Base-by-base conservation (phyloP, 2,888 invertebrate genomes). In the Deilephila elpenor region DNA sequence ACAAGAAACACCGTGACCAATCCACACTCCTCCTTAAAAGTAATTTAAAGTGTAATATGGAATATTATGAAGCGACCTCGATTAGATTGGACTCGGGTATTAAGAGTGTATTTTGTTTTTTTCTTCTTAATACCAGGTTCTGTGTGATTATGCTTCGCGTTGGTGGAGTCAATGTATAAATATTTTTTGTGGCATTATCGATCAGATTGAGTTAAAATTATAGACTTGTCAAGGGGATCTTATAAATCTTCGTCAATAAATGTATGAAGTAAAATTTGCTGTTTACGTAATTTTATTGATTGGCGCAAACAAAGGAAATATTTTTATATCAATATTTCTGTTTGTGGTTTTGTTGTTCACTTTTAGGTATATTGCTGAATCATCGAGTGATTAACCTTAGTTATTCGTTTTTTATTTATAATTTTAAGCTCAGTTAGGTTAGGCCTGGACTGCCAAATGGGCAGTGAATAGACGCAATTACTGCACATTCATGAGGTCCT, bases 51-150 rank as follows among this genome's bases (percentile, higher is more conserved):
- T 75, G 74, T 77, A 74, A 78, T 71, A 77, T 82, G 56, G 20
- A 73, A 71, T 72, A 79, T 83, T 72, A 80, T 83, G 83, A 86
- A 87, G 88, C 84, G 83, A 82, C 86, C 80, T 75, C 77, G 78
- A 78, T 67, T 67, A 51, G 78, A 85, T 91, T 89, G 86, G 90
- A 80, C 74, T 89, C 84, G 89, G 85, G 62, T 82, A 85, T 91
- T 91, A 89, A 88, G 86, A 83, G 82, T 74, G 78, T 80, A 83
- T 82, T 76, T 78, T 76, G 81, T 79, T 80, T 83, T 78, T 79
- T 73, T 59, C 62, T 17, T 34, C 20, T 20, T 53, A 51, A 53
- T n/a, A 17, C 29, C 44, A n/a, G 29, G 32, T 32, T 72, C 61
- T 62, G 61, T 62, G 62, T 62, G 56, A 56, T 64, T 53, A 44